Evolutionary conservation across 1,140 invertebrate species (phyloP).

Genomic region (Acyrthosiphon pisum): DNA sequence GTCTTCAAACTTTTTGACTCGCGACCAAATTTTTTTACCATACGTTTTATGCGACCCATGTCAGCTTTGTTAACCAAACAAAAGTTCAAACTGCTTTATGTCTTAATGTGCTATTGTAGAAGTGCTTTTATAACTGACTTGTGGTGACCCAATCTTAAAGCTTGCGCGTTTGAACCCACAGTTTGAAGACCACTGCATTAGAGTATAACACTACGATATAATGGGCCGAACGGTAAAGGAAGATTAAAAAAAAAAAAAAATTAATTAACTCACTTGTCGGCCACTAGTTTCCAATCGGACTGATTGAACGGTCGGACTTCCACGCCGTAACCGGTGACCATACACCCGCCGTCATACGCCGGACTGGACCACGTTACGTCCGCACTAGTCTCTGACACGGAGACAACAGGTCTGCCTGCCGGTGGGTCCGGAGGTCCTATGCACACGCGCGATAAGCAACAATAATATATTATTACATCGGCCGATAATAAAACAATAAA

Average conservation of each 20-base stretch:
- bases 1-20: too few relatives aligned
- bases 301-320: constrained; percentile 72
- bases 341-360: constrained; percentile 84
- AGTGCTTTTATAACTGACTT: too few relatives aligned
- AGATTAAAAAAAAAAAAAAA: background rate
- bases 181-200: too few relatives aligned
- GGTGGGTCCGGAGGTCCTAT: constrained; percentile 78
- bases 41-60: too few relatives aligned
- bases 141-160: too few relatives aligned
- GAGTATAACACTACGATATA: background rate
- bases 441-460: background rate
- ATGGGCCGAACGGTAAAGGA: background rate
- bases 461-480: background rate
- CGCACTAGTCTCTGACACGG: constrained; percentile 64
- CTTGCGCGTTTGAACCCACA: too few relatives aligned
- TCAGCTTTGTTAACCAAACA: too few relatives aligned
- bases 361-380: constrained; percentile 82
- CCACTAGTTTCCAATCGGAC: constrained; percentile 68
- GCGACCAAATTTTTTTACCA: too few relatives aligned
- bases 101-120: too few relatives aligned
- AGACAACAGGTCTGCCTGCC: constrained; percentile 71
- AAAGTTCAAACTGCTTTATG: too few relatives aligned
- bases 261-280: constrained; percentile 64
- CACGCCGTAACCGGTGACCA: constrained; percentile 81
- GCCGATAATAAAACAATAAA: background rate